A percentile compares a stretch with the other conserved stretches of the same genome.
Evolutionary conservation across 2,797 vertebrate genomes (phyloP).

Genomic region (Arvicola amphibius): DNA sequence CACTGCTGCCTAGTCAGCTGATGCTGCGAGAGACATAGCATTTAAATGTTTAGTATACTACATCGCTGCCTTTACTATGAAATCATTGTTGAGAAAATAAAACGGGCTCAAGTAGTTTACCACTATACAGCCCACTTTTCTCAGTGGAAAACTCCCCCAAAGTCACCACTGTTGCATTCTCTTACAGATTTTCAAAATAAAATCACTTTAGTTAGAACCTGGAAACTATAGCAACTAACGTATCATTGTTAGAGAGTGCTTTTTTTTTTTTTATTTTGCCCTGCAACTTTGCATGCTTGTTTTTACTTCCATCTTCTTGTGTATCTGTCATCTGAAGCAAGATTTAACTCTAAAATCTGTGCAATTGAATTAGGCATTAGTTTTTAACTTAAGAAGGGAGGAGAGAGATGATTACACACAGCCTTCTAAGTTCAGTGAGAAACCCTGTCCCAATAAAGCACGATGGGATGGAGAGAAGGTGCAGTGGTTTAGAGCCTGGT

Average conservation of each 20-base stretch:
- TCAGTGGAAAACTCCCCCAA: slow-evolving; percentile 44
- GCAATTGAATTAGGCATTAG: not conserved
- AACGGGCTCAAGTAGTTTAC: slow-evolving; percentile 60
- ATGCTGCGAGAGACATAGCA: slow-evolving; percentile 12
- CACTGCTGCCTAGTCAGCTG: not conserved
- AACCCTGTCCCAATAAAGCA: not conserved
- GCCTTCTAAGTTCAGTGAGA: not conserved
- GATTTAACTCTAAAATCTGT: slow-evolving; percentile 39
- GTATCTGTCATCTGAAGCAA: slow-evolving; percentile 12
- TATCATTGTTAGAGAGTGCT: slow-evolving; percentile 19
- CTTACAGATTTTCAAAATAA: slow-evolving; percentile 61
- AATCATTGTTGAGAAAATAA: slow-evolving; percentile 68
- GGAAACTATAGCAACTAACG: slow-evolving; percentile 42
- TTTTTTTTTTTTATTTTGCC: slow-evolving; percentile 27
- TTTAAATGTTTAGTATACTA: slow-evolving; percentile 64
- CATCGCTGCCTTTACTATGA: slow-evolving; percentile 64
- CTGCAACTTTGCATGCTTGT: slow-evolving; percentile 8
- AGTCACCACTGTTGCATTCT: slow-evolving; percentile 44
- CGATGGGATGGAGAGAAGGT: not conserved
- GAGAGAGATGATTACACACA: not conserved
- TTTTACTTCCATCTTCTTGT: not conserved
- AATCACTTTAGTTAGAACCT: slow-evolving; percentile 70
- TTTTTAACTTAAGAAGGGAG: not conserved
- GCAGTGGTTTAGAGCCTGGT: not conserved
- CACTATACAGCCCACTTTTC: slow-evolving; percentile 56